These are phyloP conservation scores for Callipepla californica DNA, from an alignment of 2,113 vertebrate species.

Conservation along the genomic window DNA sequence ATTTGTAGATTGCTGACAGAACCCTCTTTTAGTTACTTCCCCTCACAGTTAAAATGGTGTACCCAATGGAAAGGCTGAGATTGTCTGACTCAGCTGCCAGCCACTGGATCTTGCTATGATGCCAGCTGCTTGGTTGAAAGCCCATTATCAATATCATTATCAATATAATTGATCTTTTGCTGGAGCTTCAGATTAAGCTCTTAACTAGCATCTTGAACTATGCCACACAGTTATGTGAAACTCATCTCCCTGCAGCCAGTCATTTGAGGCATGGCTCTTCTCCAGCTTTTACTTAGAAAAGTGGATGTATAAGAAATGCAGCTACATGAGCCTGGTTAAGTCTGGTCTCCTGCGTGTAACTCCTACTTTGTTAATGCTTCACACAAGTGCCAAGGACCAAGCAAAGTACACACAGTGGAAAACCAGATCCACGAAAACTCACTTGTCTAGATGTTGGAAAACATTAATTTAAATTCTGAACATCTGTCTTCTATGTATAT, in stretches of 20 bases:
- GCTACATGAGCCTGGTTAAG: not conserved
- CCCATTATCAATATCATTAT: not conserved
- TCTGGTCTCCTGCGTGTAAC: not conserved
- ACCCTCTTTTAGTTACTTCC: constrained; percentile 29
- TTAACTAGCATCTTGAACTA: not conserved
- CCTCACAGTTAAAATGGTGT: not conserved
- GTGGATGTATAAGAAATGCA: not conserved
- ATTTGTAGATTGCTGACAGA: not conserved
- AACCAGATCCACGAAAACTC: not conserved
- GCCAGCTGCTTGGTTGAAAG: not conserved
- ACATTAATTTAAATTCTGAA: not conserved
- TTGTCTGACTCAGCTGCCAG: not conserved
- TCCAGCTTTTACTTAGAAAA: not conserved
- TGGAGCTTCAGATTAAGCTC: not conserved
- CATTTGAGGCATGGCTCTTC: not conserved
- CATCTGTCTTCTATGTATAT: not conserved
- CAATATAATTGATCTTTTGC: not conserved
- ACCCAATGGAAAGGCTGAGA: not conserved
- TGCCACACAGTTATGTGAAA: not conserved
- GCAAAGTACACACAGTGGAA: not conserved
- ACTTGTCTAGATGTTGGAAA: not conserved
- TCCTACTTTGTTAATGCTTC: not conserved
- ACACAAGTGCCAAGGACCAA: not conserved
- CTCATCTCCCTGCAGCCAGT: not conserved
- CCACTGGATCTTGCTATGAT: not conserved